Base-by-base conservation (phyloP, 2,888 invertebrate species). In the Aporophyla lueneburgensis region DNA sequence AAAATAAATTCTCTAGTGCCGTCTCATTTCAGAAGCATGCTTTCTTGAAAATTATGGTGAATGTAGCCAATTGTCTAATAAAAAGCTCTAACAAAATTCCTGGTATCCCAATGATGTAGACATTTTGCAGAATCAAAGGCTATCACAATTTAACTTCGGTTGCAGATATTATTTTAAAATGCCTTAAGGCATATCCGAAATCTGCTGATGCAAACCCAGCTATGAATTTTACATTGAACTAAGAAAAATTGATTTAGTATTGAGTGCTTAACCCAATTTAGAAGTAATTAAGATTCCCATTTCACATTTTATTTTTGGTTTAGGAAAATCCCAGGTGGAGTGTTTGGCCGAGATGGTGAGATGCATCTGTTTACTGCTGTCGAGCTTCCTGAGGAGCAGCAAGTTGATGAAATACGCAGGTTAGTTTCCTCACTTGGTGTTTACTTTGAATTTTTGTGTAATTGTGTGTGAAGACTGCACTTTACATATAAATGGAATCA, bases 261-360 rank as follows among this genome's bases (percentile, higher is more conserved):
- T 71, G 7, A 0, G 0, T 71, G 21, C 7, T 58, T 9, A 33
- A 24, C 5, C 4, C 5, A 33, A 53, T 6, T 7, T 16, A 76
- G 49, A 21, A 24, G 27, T 77, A 7, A 68, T 54, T 51, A 0
- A 46, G 19, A 46, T 70, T 33, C 9, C 6, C 1, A 46, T 33
- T 43, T 43, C 21, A 49, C 65, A 14, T 56, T 40, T 78, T 76
- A 24, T 81, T 77, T 84, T 85, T 70, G 65, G 81, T 71, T 56
- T 86, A 97, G 99, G 85, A 99, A 99, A 97, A 98, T 99, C 89
- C 99, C 99, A 24, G 99, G 99, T 76, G 99, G 99, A 54, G 98
- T 99, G 80, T 99, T 99, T 96, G 99, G 99, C 0, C 97, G 98
- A 53, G 98, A 98, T 73, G 98, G 99, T 81, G 99, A 99, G 94